These are phyloP conservation scores for Prosopocoilus inquinatus DNA, from an alignment of 2,888 invertebrate species.

Conservation along the genomic window DNA sequence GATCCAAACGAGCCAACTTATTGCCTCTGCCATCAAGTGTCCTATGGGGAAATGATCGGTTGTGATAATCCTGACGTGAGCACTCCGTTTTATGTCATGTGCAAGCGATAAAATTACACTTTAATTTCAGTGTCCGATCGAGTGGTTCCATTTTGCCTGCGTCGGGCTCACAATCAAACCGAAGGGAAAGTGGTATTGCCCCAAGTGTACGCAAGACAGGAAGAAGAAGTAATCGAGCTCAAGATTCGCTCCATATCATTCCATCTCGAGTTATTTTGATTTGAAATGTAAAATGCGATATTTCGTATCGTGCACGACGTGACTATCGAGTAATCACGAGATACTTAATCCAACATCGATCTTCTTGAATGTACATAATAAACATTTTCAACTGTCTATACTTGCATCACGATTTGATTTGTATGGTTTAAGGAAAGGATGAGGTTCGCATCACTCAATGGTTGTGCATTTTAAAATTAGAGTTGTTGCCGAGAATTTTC, in stretches of 20 bases:
- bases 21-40: slow-evolving; percentile 95
- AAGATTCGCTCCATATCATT: slow-evolving; percentile 5
- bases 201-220: slow-evolving; percentile 80
- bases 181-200: slow-evolving; percentile 95
- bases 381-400: no score
- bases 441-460: no score
- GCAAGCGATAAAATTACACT: slow-evolving; percentile 10
- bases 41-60: slow-evolving; percentile 96
- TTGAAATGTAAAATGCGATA: no score
- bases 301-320: no score
- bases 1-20: slow-evolving; percentile 99
- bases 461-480: no score
- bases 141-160: slow-evolving; percentile 97
- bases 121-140: slow-evolving; percentile 70
- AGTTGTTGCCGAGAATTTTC: no score
- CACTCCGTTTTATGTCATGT: slow-evolving; percentile 26
- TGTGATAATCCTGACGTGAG: slow-evolving; percentile 89
- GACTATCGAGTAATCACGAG: no score
- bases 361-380: no score
- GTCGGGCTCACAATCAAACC: slow-evolving; percentile 88
- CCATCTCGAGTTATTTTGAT: background rate
- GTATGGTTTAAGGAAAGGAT: no score
- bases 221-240: slow-evolving; percentile 68
- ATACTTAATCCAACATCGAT: no score
- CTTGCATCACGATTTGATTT: no score